Percentiles rank a stretch among this genome's conserved stretches.
phyloP scores from a whole-genome alignment of 2,113 vertebrate species.

The Hirundichthys speculiger region DNA sequence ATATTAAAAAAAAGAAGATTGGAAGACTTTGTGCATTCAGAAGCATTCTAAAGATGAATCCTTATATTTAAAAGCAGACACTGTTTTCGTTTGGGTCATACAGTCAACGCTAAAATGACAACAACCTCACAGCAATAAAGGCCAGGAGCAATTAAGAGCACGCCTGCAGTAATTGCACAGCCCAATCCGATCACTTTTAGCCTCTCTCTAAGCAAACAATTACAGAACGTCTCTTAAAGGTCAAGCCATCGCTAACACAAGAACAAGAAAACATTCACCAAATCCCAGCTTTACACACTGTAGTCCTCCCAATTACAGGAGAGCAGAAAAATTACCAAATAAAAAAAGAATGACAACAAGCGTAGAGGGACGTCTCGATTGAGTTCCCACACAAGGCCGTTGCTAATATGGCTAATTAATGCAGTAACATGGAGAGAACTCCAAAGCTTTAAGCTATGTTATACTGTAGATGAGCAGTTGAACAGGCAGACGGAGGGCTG shows the following conservation, averaged over 20 bases:
- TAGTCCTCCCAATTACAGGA: slow-evolving; percentile 1
- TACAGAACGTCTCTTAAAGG: slow-evolving; percentile 61
- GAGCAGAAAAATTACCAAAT: not conserved
- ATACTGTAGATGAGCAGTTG: slow-evolving; percentile 54
- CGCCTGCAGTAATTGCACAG: slow-evolving; percentile 30
- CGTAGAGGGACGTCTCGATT: not conserved
- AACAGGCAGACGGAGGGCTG: slow-evolving; percentile 41
- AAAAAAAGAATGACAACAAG: not conserved
- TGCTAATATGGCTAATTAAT: slow-evolving; percentile 70
- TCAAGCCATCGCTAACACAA: slow-evolving; percentile 46
- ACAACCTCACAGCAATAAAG: slow-evolving; percentile 53
- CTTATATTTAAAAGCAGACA: not conserved
- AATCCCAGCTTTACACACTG: slow-evolving; percentile 12
- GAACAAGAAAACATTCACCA: slow-evolving; percentile 34
- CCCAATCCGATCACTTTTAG: slow-evolving; percentile 38
- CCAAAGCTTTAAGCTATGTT: slow-evolving; percentile 49
- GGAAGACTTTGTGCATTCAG: not conserved
- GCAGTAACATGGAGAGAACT: slow-evolving; percentile 46
- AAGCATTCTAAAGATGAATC: slow-evolving; percentile 8
- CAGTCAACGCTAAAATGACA: slow-evolving; percentile 41
- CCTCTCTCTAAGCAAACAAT: slow-evolving; percentile 37
- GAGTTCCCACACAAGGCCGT: slow-evolving; percentile 18
- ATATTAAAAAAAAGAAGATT: too few relatives aligned
- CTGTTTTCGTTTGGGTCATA: slow-evolving; percentile 8
- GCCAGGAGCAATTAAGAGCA: slow-evolving; percentile 49